Percentiles rank a stretch among this genome's conserved stretches.
These are phyloP conservation scores for Jacana jacana DNA, from an alignment of 2,113 vertebrate species.

Conservation along the genomic window DNA sequence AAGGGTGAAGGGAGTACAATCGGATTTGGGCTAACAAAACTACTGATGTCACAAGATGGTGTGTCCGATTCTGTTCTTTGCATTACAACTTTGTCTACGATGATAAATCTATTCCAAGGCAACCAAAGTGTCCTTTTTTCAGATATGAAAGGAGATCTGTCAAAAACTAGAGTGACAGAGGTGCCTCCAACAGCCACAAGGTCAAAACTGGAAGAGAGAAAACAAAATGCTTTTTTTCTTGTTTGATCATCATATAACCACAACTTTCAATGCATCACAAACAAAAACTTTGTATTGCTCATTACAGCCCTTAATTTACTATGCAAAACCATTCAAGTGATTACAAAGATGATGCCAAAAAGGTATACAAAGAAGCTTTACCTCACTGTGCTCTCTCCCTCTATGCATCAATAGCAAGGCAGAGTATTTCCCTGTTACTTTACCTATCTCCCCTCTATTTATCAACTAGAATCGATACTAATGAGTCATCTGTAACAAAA, in stretches of 20 bases:
- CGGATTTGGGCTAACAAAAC: slow-evolving; percentile 89
- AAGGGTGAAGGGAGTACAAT: slow-evolving; percentile 93
- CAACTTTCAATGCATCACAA: background rate
- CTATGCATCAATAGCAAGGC: background rate
- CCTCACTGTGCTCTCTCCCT: background rate
- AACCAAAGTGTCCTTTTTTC: slow-evolving; percentile 93
- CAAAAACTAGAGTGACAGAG: slow-evolving; percentile 91
- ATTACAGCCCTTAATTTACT: background rate
- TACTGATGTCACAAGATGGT: slow-evolving; percentile 86
- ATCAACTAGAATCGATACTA: background rate
- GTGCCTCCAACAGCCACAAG: slow-evolving; percentile 92
- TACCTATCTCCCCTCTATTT: background rate
- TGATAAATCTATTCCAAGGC: slow-evolving; percentile 95
- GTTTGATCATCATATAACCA: background rate
- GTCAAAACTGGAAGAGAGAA: slow-evolving; percentile 86
- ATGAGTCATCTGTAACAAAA: background rate
- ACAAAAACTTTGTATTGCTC: background rate
- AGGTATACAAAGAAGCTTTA: background rate
- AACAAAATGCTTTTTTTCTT: background rate
- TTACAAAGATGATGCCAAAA: too few relatives aligned
- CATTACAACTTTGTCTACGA: slow-evolving; percentile 93
- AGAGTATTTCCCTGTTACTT: background rate
- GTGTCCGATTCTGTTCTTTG: slow-evolving; percentile 77
- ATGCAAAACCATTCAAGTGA: background rate
- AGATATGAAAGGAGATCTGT: slow-evolving; percentile 92